These are phyloP conservation scores for Megalonaias nervosa DNA, from an alignment of 1,140 invertebrate genomes.

Conservation along the genomic window DNA sequence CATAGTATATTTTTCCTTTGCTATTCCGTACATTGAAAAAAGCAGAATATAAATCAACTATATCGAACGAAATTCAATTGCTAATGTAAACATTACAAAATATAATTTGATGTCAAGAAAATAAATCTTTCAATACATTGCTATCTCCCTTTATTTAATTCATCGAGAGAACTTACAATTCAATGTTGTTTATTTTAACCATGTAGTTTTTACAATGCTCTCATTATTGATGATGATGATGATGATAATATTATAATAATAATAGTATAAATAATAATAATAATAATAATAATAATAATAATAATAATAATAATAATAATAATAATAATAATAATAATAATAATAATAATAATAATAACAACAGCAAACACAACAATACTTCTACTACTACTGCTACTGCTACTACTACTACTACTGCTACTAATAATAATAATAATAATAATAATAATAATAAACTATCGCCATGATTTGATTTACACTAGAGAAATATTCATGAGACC, in stretches of 20 bases:
- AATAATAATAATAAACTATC: not conserved
- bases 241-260: not conserved
- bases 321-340: not conserved
- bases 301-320: not conserved
- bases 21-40: too few relatives aligned
- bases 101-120: too few relatives aligned
- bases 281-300: conserved; percentile 4
- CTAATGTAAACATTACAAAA: too few relatives aligned
- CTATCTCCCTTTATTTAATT: too few relatives aligned
- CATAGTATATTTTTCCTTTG: too few relatives aligned
- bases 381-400: not conserved
- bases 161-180: not conserved
- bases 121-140: too few relatives aligned
- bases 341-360: conserved; percentile 1
- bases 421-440: not conserved
- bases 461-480: not conserved
- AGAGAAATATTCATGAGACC: too few relatives aligned
- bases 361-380: not conserved
- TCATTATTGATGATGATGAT: not conserved
- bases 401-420: not conserved
- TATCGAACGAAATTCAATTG: too few relatives aligned
- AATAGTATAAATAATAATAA: not conserved
- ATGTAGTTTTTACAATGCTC: not conserved
- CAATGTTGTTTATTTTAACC: not conserved
- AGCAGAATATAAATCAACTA: too few relatives aligned